These are phyloP conservation scores for Cricetomys ansorgei DNA, from an alignment of 2,113 vertebrate species.

Conservation along the genomic window DNA sequence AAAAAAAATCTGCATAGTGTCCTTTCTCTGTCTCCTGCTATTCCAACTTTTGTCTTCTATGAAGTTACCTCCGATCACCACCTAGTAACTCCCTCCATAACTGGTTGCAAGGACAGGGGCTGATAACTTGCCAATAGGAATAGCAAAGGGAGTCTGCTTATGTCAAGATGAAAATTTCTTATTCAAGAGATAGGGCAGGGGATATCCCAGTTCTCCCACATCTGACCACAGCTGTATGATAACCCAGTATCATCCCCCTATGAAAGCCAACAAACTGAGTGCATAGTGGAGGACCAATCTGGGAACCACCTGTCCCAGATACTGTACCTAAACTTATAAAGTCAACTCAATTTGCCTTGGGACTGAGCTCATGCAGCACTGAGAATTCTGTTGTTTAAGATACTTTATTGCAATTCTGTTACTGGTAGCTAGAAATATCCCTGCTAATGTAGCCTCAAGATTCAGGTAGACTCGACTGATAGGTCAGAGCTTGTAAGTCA, in stretches of 20 bases:
- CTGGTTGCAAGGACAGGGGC: not conserved
- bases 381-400: not conserved
- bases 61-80: not conserved
- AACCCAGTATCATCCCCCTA: not conserved
- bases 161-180: not conserved
- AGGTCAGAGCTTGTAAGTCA: not conserved
- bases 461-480: not conserved
- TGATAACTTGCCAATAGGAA: not conserved
- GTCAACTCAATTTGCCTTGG: not conserved
- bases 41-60: conserved; percentile 31
- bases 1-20: conserved; percentile 22
- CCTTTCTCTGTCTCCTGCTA: not conserved
- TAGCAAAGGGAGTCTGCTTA: not conserved
- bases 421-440: conserved; percentile 5
- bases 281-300: not conserved
- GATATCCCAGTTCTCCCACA: not conserved
- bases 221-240: conserved; percentile 9
- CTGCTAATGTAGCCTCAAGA: not conserved
- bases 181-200: not conserved
- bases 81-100: not conserved
- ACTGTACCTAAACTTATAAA: not conserved
- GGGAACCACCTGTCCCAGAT: not conserved
- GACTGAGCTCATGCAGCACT: not conserved
- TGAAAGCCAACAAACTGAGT: not conserved
- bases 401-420: not conserved